Base-by-base conservation (phyloP, 1,140 invertebrate genomes). In the Phymastichus coffea region DNA sequence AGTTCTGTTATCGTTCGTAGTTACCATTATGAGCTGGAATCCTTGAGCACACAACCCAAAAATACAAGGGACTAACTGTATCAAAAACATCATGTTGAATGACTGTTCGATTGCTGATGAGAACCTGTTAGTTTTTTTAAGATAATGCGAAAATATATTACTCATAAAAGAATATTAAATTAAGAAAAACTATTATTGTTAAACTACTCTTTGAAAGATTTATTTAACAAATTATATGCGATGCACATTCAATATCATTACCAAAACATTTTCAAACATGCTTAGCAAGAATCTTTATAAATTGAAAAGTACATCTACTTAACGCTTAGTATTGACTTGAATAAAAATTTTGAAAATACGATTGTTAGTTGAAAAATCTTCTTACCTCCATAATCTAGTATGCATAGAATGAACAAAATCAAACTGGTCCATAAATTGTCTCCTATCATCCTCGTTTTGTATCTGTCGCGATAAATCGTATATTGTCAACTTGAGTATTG, bases 401-500 rank as follows among this genome's bases (percentile, higher is more conserved):
- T 61, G 44, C 7, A 14, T 48, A 3, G 0, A 26, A 8, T 48
- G 41, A 17, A 61, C 19, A 1, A 33, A 23, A 14, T 49, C 15
- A 19, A 61, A 41, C 33, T 20, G 15, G 8, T 61, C 33, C 12
- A 60, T 38, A 23, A 60, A 54, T 2, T 48, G 10, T 6, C 15
- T 14, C 25, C 37, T 51, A 4, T 56, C 59, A 7, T 28, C 17
- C n/a, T 2, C 12, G 43, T n/a, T 51, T 12, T 43, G 9, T 9
- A 61, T 55, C 44, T 20, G 33, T 4, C 44, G 40, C 0, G 53
- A 38, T n/a, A 82, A 53, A 3, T 57, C 22, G 4, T 22, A 17
- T 2, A 62, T 17, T 0, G 66, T 48, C 3, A 71, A 23, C 1
- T 67, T 67, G 0, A 81, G 51, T 3, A 83, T 66, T 4, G 66